phyloP scores from a whole-genome alignment of 2,113 vertebrate genomes.

The Coptodon rendalli region DNA sequence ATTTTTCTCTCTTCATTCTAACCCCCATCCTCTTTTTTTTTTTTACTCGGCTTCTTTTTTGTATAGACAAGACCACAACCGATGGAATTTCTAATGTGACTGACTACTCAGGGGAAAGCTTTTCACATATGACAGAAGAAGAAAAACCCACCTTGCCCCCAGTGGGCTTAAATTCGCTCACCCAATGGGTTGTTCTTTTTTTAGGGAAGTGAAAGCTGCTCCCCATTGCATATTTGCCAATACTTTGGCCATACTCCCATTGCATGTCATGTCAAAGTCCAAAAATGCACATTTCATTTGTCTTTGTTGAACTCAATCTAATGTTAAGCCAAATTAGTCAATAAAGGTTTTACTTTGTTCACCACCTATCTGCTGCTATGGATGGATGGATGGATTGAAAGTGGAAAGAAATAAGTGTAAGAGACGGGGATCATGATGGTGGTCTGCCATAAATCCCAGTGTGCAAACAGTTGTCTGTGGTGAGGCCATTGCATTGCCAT shows the following conservation, averaged over 20 bases:
- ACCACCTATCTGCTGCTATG: background rate
- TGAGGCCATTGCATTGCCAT: background rate
- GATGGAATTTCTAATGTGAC: constrained; percentile 49
- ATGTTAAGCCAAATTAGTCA: background rate
- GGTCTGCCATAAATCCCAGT: background rate
- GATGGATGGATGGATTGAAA: background rate
- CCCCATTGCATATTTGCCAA: background rate
- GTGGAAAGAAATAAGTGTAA: background rate
- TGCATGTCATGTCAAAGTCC: background rate
- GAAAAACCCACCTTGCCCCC: background rate
- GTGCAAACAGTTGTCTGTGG: background rate
- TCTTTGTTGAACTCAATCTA: background rate
- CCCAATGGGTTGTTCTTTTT: background rate
- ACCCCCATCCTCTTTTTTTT: background rate
- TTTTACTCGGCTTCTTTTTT: background rate
- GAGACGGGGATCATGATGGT: background rate
- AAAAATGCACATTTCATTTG: background rate
- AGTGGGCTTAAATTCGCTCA: background rate
- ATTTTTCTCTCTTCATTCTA: constrained; percentile 61
- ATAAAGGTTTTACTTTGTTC: background rate
- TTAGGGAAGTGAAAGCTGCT: background rate
- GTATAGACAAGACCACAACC: constrained; percentile 18
- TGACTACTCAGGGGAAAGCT: constrained; percentile 9
- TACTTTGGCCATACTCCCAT: background rate
- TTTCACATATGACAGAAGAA: background rate